Conservation (phyloP, 2,797 vertebrate genomes). For the Gymnoscopelus microlampas region DNA sequence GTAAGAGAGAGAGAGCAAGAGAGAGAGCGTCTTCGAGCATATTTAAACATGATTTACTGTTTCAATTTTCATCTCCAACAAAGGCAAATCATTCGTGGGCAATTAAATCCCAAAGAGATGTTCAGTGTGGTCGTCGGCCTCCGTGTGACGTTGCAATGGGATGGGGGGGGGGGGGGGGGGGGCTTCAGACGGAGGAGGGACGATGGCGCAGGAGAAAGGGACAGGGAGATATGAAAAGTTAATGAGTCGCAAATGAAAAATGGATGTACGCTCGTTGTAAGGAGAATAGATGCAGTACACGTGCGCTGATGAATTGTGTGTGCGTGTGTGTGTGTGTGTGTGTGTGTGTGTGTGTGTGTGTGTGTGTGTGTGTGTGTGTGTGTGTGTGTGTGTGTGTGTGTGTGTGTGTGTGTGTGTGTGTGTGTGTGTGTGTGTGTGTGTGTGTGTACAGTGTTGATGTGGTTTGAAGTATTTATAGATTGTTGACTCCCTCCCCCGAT, state of each 20-base stretch:
- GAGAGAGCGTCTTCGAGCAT: slow-evolving; percentile 27
- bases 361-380: slow-evolving; percentile 1
- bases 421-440: not conserved
- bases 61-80: slow-evolving; percentile 69
- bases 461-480: not conserved
- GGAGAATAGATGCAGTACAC: slow-evolving; percentile 26
- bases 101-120: slow-evolving; percentile 66
- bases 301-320: slow-evolving; percentile 34
- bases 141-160: not conserved
- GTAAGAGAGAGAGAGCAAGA: not conserved
- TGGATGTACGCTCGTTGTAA: slow-evolving; percentile 47
- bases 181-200: slow-evolving; percentile 16
- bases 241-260: slow-evolving; percentile 74
- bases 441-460: not conserved
- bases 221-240: slow-evolving; percentile 58
- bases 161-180: not conserved
- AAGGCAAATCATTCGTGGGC: slow-evolving; percentile 65
- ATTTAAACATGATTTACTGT: slow-evolving; percentile 77
- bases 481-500: not conserved
- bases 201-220: slow-evolving; percentile 5
- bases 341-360: not conserved
- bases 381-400: slow-evolving; percentile 7
- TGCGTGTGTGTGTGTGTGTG: slow-evolving; percentile 13
- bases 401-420: slow-evolving; percentile 20
- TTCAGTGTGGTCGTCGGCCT: not conserved